Base-by-base conservation (phyloP, 2,797 vertebrate genomes). In the Spheniscus humboldti region DNA sequence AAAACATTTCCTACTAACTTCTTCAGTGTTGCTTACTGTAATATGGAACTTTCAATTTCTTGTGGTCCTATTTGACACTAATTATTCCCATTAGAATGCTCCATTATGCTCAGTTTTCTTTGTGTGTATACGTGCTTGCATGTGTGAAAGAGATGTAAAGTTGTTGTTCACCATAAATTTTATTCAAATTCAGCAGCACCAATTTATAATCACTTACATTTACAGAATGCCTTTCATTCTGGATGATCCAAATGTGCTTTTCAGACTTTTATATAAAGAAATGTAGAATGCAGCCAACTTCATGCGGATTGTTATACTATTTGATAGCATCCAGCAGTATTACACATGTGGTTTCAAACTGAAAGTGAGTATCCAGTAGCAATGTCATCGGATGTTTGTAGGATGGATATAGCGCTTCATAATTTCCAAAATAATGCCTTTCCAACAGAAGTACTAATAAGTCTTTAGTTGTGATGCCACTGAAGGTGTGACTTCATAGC, bases 1-100 rank as follows among this genome's bases (percentile, higher is more conserved):
- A 94, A 95, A 96, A 92, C 73, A 91, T 97, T 90, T 90, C 81
- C 62, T 88, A 48, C 75, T 69, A 86, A 67, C 55, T 82, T 92
- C 31, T 81, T 16, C 55, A 41, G 48, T 63, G 55, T 3, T 90
- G 39, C 53, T 84, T 50, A 48, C 53, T 66, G 66, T 88, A 90
- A 90, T 71, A 37, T 18, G 33, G 43, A 81, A 76, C 55, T 87
- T 92, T 89, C 59, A 11, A 16, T 78, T 90, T 93, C 67, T 67
- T 79, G 17, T 41, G 43, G 52, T 90, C 67, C 66, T 82, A 18
- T 79, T 53, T 96, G 94, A 93, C 93, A 85, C 73, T 88, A 89
- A 86, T 95, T 90, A 95, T 81, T 90, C 86, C 83, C 96, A 28
- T 66, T 12, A 55, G 92, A 90, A 93, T 68, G 56, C 73, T 86